A percentile compares a stretch with the other conserved stretches of the same genome.
Evolutionary conservation across 2,797 vertebrate genomes (phyloP).

Genomic region (Aplochiton taeniatus): DNA sequence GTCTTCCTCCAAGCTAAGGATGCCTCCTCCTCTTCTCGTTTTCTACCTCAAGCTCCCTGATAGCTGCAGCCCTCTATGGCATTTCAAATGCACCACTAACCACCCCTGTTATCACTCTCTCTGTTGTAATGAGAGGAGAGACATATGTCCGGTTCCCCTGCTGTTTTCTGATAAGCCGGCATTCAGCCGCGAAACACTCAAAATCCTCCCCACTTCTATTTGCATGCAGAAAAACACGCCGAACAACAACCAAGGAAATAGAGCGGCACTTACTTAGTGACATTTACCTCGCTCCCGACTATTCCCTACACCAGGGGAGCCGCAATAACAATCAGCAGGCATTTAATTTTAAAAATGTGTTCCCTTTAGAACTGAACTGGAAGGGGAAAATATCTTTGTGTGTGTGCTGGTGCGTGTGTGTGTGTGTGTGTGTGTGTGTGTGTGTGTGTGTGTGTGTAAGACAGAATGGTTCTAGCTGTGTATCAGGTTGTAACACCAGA

Average conservation of each 20-base stretch:
- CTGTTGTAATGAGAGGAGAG: constrained; percentile 58
- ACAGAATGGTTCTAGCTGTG: not conserved
- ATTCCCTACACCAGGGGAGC: constrained; percentile 35
- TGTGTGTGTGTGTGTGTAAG: constrained; percentile 2
- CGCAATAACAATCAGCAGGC: constrained; percentile 67
- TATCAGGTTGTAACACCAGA: constrained; percentile 34
- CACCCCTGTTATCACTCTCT: constrained; percentile 46
- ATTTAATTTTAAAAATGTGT: constrained; percentile 62
- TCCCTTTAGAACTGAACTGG: constrained; percentile 50
- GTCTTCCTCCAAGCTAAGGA: constrained; percentile 3
- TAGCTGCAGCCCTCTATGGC: constrained; percentile 14
- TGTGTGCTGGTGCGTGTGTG: constrained; percentile 11
- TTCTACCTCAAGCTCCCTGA: not conserved
- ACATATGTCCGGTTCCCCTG: constrained; percentile 64
- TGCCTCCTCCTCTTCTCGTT: not conserved
- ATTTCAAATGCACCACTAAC: constrained; percentile 52
- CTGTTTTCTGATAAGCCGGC: constrained; percentile 53
- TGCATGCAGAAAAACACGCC: constrained; percentile 34
- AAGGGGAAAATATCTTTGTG: constrained; percentile 33
- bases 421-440: not conserved
- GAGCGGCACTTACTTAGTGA: constrained; percentile 63
- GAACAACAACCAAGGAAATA: constrained; percentile 46
- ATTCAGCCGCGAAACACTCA: constrained; percentile 39
- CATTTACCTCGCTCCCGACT: constrained; percentile 62
- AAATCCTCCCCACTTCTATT: constrained; percentile 39